A percentile compares a stretch with the other conserved stretches of the same genome.
phyloP scores from a whole-genome alignment of 2,888 invertebrate species.

The Uropetala carovei region DNA sequence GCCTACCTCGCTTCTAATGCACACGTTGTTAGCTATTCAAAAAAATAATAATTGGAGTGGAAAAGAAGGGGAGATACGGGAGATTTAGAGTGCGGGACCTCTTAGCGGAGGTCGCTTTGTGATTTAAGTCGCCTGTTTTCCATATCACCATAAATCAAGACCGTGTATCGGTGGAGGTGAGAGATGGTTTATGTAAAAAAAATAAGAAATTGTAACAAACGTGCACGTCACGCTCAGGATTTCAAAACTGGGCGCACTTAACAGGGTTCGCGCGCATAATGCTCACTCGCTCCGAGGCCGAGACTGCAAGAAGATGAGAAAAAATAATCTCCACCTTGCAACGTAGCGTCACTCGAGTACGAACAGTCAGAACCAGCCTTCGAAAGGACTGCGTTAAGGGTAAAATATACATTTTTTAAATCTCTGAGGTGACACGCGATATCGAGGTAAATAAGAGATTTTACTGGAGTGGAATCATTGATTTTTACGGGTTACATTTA shows the following conservation, averaged over 20 bases:
- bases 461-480: too few relatives aligned
- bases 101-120: neutral
- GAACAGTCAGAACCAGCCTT: too few relatives aligned
- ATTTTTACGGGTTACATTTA: too few relatives aligned
- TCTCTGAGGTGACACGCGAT: too few relatives aligned
- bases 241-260: neutral
- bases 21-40: too few relatives aligned
- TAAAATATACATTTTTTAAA: too few relatives aligned
- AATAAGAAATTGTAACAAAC: neutral
- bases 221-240: slow-evolving; percentile 4
- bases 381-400: too few relatives aligned
- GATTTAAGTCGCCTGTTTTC: neutral
- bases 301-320: neutral
- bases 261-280: neutral
- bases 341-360: too few relatives aligned
- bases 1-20: too few relatives aligned
- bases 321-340: neutral
- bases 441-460: too few relatives aligned
- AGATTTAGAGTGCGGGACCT: neutral
- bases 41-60: too few relatives aligned
- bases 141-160: slow-evolving; percentile 7
- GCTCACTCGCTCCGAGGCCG: neutral
- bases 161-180: neutral
- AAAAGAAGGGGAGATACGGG: too few relatives aligned
- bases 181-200: neutral